phyloP scores from a whole-genome alignment of 2,888 invertebrate species.

The Pristionchus fissidentatus region DNA sequence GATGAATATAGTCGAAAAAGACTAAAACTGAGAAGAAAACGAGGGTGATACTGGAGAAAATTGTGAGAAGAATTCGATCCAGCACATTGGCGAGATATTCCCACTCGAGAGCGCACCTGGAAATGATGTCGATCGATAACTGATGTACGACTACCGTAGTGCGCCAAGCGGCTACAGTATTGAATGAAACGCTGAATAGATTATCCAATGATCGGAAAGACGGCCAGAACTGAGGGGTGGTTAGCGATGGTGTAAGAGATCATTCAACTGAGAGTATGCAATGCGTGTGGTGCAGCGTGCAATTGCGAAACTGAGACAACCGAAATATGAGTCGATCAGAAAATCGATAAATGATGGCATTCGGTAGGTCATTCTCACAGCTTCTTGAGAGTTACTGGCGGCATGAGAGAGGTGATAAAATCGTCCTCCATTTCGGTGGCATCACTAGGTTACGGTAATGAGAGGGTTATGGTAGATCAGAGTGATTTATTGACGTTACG shows the following conservation, averaged over 20 bases:
- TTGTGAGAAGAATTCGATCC: conserved; percentile 69
- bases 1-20: conserved; percentile 63
- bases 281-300: not conserved
- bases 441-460: not conserved
- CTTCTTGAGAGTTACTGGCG: conserved; percentile 18
- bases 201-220: not conserved
- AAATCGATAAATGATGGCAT: not conserved
- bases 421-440: conserved; percentile 38
- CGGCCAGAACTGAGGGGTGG: conserved; percentile 13
- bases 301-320: not conserved
- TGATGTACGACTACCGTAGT: not conserved
- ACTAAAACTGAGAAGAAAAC: conserved; percentile 67
- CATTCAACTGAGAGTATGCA: conserved; percentile 8
- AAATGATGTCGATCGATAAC: conserved; percentile 48
- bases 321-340: not conserved
- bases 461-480: not conserved
- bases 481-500: too few species aligned
- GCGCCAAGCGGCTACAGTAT: not conserved
- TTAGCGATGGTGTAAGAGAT: not conserved
- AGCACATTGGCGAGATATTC: conserved; percentile 73
- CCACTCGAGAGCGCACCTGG: conserved; percentile 72
- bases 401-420: not conserved
- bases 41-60: conserved; percentile 65
- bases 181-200: not conserved
- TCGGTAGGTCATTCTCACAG: conserved; percentile 32